Conservation (phyloP, 1,140 invertebrate species). For the Drosophila lini region DNA sequence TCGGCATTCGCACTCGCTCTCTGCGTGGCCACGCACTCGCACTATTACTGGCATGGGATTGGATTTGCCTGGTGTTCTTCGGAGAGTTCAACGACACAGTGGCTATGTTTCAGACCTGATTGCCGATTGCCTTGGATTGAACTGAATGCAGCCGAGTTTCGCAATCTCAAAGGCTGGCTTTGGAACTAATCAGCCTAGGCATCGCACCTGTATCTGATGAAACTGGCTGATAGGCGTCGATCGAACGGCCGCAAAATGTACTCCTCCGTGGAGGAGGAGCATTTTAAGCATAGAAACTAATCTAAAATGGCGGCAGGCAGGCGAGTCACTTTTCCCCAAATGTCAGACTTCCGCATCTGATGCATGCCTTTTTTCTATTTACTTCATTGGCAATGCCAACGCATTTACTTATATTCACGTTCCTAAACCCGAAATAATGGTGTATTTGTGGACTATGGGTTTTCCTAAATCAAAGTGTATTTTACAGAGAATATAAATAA, state of each 20-base stretch:
- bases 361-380: background rate
- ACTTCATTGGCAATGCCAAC: conserved; percentile 11
- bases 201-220: conserved; percentile 2
- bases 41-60: conserved; percentile 15
- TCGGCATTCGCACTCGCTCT: conserved; percentile 10
- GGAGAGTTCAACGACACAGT: conserved; percentile 63
- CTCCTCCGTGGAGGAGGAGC: background rate
- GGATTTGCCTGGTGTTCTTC: conserved; percentile 23
- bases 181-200: background rate
- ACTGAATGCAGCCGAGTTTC: conserved; percentile 11
- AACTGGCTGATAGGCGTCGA: background rate
- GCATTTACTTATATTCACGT: no score
- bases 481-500: no score
- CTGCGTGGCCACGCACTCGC: conserved; percentile 47
- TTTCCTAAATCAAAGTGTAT: background rate
- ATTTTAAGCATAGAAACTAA: conserved; percentile 1
- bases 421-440: background rate
- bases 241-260: background rate
- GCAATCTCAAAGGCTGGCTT: conserved; percentile 3
- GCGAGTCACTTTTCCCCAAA: conserved; percentile 9
- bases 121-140: conserved; percentile 19
- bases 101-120: conserved; percentile 3
- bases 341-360: conserved; percentile 33
- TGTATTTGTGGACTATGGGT: background rate
- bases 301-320: background rate